Percentiles rank a stretch among this genome's conserved stretches.
These are phyloP conservation scores for Cosmia trapezina DNA, from an alignment of 2,888 invertebrate species.

Conservation along the genomic window DNA sequence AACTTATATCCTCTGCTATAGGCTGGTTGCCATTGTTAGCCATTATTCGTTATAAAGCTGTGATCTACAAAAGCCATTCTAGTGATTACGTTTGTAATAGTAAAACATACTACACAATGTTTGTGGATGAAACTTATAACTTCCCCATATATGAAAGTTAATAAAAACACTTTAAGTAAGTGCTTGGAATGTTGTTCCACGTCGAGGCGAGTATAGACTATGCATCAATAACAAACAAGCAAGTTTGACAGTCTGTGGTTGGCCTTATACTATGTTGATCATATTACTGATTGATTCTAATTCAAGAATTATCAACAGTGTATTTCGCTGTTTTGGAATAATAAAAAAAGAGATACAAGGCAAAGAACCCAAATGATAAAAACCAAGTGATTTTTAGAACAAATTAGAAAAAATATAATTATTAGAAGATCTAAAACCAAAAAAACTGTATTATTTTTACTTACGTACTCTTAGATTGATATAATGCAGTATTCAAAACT, in stretches of 20 bases:
- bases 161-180: constrained; percentile 48
- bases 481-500: not conserved
- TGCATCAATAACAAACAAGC: constrained; percentile 40
- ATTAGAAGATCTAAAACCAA: not conserved
- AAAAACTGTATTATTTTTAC: not conserved
- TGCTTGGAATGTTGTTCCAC: constrained; percentile 20
- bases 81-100: not conserved
- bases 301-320: too few species aligned
- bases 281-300: too few species aligned
- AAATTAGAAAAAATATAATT: not conserved
- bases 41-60: not conserved
- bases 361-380: not conserved
- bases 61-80: not conserved
- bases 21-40: too few species aligned
- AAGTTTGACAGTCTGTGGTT: constrained; percentile 33
- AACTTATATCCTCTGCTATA: not conserved
- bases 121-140: constrained; percentile 16
- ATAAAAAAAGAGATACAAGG: not conserved
- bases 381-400: not conserved
- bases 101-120: not conserved
- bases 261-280: constrained; percentile 3
- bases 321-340: not conserved
- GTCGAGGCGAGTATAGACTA: constrained; percentile 5
- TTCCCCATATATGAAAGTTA: constrained; percentile 4
- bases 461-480: too few species aligned